Percentiles rank a stretch among this genome's conserved stretches.
These are phyloP conservation scores for Oscheius myriophilus DNA, from an alignment of 2,888 invertebrate genomes.

Conservation along the genomic window DNA sequence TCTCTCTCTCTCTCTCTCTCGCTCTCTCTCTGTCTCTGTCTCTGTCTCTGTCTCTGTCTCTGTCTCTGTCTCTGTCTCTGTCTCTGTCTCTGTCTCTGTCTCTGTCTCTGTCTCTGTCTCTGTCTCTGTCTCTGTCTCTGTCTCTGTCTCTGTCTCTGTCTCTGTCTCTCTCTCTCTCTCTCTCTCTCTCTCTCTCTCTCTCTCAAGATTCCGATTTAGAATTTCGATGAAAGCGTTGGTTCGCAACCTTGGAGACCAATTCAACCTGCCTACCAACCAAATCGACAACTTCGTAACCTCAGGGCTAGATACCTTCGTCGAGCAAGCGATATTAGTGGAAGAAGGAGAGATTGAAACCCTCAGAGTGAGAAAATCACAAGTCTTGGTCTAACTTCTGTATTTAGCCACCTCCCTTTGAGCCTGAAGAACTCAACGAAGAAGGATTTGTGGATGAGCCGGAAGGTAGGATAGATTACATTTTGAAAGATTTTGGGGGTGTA, in stretches of 20 bases:
- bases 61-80: too few species aligned
- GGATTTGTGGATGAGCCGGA: conserved; percentile 24
- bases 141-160: neutral
- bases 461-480: conserved; percentile 12
- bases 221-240: conserved; percentile 67
- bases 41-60: too few species aligned
- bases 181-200: neutral
- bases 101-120: too few species aligned
- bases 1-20: neutral
- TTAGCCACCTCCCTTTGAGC: conserved; percentile 64
- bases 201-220: conserved; percentile 32
- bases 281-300: conserved; percentile 45
- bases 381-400: conserved; percentile 14
- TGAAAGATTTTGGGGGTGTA: neutral
- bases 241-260: conserved; percentile 67
- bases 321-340: conserved; percentile 68
- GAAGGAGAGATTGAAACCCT: conserved; percentile 67
- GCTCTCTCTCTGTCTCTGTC: too few species aligned
- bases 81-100: too few species aligned
- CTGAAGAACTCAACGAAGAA: conserved; percentile 39
- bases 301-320: conserved; percentile 65
- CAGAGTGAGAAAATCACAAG: conserved; percentile 33
- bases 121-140: too few species aligned
- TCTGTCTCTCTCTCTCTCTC: too few species aligned
- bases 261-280: conserved; percentile 64